These are phyloP conservation scores for Rhinoraja longicauda DNA, from an alignment of 2,797 vertebrate species.

Conservation along the genomic window DNA sequence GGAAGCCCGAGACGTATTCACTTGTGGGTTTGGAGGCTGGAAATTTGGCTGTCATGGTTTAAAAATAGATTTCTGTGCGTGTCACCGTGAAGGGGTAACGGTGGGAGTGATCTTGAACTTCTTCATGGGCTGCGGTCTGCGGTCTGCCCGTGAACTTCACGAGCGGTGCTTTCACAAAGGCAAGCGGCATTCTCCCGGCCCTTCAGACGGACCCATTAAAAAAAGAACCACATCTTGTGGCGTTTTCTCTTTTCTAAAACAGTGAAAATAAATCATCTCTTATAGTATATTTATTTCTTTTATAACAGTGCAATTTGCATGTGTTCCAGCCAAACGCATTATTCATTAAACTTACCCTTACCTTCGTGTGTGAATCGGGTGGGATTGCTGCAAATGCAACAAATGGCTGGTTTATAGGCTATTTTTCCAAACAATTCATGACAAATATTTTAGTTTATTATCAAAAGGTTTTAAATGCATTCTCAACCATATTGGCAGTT, in stretches of 20 bases:
- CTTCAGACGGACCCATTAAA: background rate
- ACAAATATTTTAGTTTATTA: background rate
- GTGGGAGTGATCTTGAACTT: conserved; percentile 19
- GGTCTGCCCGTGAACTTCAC: conserved; percentile 8
- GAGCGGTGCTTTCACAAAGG: background rate
- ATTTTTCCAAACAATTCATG: background rate
- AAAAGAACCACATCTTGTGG: background rate
- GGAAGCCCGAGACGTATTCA: background rate
- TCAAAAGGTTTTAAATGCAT: background rate
- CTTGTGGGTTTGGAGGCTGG: background rate
- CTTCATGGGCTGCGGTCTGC: conserved; percentile 21
- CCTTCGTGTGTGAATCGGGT: background rate
- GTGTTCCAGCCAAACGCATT: background rate
- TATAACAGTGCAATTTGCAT: background rate
- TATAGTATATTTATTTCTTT: background rate
- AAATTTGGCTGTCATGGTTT: conserved; percentile 8
- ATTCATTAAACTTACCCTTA: too few species aligned
- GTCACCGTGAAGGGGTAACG: background rate
- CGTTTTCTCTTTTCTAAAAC: background rate
- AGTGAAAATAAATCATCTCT: background rate
- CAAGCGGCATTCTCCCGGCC: background rate
- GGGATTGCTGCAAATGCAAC: background rate
- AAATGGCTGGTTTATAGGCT: background rate
- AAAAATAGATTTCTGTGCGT: background rate
- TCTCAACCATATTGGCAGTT: background rate